These are phyloP conservation scores for Lampris megalopsis DNA, from an alignment of 2,113 vertebrate genomes.

Conservation along the genomic window DNA sequence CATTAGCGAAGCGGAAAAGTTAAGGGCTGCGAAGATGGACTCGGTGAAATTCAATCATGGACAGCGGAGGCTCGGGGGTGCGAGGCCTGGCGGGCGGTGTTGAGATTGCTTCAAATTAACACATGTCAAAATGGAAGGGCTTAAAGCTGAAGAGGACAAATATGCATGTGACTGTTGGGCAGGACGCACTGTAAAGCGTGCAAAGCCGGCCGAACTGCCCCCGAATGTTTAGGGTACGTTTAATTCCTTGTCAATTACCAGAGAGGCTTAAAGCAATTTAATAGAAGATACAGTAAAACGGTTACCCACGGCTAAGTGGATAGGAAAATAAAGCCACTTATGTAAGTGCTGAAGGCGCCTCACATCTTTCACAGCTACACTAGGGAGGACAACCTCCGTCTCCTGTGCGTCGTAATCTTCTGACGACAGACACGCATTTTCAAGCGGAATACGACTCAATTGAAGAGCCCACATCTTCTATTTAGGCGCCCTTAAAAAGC, in stretches of 20 bases:
- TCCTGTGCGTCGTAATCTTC: constrained; percentile 58
- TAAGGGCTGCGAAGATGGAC: constrained; percentile 62
- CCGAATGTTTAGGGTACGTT: constrained; percentile 46
- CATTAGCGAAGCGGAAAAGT: constrained; percentile 65
- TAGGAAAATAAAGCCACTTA: constrained; percentile 75
- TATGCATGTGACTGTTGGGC: constrained; percentile 61
- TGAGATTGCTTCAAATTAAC: constrained; percentile 74
- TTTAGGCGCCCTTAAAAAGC: constrained; percentile 21
- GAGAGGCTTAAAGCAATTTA: constrained; percentile 65
- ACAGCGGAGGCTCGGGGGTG: constrained; percentile 65
- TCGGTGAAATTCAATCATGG: constrained; percentile 71
- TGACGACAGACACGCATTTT: constrained; percentile 26
- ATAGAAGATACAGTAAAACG: constrained; percentile 59
- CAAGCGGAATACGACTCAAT: constrained; percentile 28
- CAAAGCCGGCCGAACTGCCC: constrained; percentile 41
- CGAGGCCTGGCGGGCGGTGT: constrained; percentile 65
- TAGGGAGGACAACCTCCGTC: constrained; percentile 34
- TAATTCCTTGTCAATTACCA: constrained; percentile 64
- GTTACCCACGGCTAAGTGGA: constrained; percentile 63
- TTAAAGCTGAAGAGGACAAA: constrained; percentile 60
- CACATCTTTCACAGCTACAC: constrained; percentile 54
- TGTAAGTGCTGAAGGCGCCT: constrained; percentile 53
- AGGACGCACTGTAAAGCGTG: constrained; percentile 30
- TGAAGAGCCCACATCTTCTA: constrained; percentile 26
- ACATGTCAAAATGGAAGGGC: constrained; percentile 67